Percentiles rank a stretch among this genome's conserved stretches.
Conservation (phyloP, 2,113 vertebrate genomes). For the Plotosus lineatus region DNA sequence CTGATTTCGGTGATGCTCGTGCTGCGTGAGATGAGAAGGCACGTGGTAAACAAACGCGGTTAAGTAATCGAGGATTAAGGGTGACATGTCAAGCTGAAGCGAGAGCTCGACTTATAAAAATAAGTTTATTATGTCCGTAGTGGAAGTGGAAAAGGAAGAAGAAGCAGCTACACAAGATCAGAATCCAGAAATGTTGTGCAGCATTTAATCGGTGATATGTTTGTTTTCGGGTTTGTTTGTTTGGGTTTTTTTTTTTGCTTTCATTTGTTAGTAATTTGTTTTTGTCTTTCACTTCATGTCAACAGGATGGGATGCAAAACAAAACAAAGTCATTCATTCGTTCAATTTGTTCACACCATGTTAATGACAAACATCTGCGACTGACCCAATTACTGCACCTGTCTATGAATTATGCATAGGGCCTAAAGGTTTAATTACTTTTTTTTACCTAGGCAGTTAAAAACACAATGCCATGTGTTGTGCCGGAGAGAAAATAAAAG, state of each 20-base stretch:
- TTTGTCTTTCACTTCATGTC: neutral
- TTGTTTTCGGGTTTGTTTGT: too few relatives aligned
- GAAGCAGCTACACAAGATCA: neutral
- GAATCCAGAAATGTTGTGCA: neutral
- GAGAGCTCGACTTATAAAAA: neutral
- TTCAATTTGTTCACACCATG: neutral
- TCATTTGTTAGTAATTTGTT: neutral
- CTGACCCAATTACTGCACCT: neutral
- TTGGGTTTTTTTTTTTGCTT: neutral
- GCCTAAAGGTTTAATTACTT: neutral
- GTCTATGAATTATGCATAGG: conserved; percentile 13
- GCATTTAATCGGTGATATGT: neutral
- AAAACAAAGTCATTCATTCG: neutral
- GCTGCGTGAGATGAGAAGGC: neutral
- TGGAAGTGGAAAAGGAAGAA: neutral
- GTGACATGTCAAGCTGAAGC: neutral
- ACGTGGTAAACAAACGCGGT: neutral
- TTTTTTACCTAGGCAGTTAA: neutral
- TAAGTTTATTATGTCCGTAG: neutral
- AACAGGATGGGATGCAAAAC: neutral
- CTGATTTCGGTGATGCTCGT: neutral
- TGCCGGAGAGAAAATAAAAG: neutral
- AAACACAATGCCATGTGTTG: neutral
- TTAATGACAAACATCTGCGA: conserved; percentile 14
- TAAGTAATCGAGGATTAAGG: neutral